These are phyloP conservation scores for Bubo blakistoni DNA, from an alignment of 2,113 vertebrate species.

Conservation along the genomic window DNA sequence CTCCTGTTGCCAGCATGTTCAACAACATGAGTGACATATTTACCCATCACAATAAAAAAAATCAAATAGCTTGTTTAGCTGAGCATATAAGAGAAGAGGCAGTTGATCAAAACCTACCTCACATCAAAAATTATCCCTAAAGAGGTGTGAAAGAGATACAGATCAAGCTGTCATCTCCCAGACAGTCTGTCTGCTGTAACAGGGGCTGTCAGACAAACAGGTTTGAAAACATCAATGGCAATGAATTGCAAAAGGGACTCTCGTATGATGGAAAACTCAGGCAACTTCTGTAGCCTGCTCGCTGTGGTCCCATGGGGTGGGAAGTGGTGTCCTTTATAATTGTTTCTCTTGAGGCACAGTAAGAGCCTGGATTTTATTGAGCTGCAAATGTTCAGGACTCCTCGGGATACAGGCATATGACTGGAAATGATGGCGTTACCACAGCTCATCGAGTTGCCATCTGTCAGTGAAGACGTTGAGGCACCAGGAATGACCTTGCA, in stretches of 20 bases:
- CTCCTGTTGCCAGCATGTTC: constrained; percentile 47
- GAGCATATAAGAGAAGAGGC: constrained; percentile 14
- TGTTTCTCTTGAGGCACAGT: constrained; percentile 14
- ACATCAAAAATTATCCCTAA: constrained; percentile 60
- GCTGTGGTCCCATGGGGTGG: background rate
- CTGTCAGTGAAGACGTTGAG: constrained; percentile 10
- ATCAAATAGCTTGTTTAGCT: constrained; percentile 57
- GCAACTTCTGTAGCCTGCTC: background rate
- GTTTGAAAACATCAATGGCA: background rate
- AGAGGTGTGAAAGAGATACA: constrained; percentile 58
- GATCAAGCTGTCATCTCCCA: constrained; percentile 56
- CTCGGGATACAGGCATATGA: background rate
- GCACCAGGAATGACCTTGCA: constrained; percentile 32
- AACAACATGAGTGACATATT: constrained; percentile 61
- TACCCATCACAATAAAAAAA: constrained; percentile 41
- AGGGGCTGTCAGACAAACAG: background rate
- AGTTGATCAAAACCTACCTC: constrained; percentile 53
- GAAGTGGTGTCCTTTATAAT: background rate
- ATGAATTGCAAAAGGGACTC: background rate
- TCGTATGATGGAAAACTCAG: background rate
- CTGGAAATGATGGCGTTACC: constrained; percentile 41
- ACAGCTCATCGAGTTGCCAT: constrained; percentile 58
- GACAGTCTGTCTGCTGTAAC: constrained; percentile 32
- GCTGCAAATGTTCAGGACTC: constrained; percentile 24
- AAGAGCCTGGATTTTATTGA: constrained; percentile 11